Conservation (phyloP, 1,140 invertebrate genomes). For the Dysdera silvatica region DNA sequence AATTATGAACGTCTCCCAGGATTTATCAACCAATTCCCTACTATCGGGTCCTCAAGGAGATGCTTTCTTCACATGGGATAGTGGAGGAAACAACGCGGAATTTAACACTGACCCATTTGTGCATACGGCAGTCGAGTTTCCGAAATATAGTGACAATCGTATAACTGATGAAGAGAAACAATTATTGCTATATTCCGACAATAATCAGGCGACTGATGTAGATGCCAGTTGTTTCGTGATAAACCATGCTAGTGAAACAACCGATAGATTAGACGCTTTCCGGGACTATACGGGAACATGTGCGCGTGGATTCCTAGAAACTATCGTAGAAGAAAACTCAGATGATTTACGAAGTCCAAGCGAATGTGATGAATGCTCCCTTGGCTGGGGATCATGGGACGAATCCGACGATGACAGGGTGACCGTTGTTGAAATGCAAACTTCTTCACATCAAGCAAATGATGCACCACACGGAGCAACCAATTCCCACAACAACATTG, state of each 20-base stretch:
- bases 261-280: too few relatives aligned
- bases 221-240: too few relatives aligned
- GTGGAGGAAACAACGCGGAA: slow-evolving; percentile 14
- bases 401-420: slow-evolving; percentile 17
- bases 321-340: slow-evolving; percentile 29
- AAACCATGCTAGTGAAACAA: too few relatives aligned
- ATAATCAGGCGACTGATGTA: too few relatives aligned
- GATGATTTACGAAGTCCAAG: slow-evolving; percentile 25
- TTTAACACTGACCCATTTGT: slow-evolving; percentile 17
- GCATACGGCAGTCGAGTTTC: slow-evolving; percentile 20
- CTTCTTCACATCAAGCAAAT: not conserved
- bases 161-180: slow-evolving; percentile 22
- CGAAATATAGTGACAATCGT: slow-evolving; percentile 11
- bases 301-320: slow-evolving; percentile 23
- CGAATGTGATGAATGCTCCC: slow-evolving; percentile 20
- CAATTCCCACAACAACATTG: too few relatives aligned
- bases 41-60: slow-evolving; percentile 4
- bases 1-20: not conserved
- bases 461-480: too few relatives aligned
- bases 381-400: slow-evolving; percentile 28
- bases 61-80: slow-evolving; percentile 27
- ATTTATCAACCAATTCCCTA: not conserved
- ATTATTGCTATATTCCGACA: slow-evolving; percentile 12
- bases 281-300: too few relatives aligned
- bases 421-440: slow-evolving; percentile 25